These are phyloP conservation scores for Oligia latruncula DNA, from an alignment of 2,888 invertebrate species.

Conservation along the genomic window DNA sequence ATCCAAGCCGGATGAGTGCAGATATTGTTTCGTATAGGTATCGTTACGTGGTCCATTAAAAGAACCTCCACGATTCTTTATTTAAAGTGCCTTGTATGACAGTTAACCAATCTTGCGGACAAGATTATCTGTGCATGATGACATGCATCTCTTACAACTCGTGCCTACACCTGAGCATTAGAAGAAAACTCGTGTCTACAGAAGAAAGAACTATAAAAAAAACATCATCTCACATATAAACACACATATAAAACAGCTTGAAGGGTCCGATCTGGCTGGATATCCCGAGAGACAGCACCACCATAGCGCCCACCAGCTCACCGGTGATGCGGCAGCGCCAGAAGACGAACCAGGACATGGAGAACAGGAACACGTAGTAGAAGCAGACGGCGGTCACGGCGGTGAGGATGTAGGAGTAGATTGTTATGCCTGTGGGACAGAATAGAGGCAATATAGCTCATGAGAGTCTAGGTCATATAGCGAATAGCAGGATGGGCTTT, in stretches of 20 bases:
- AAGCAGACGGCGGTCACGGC: constrained; percentile 50
- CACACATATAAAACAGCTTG: constrained; percentile 68
- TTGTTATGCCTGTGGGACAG: constrained; percentile 62
- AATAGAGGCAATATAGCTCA: neutral
- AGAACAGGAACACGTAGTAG: constrained; percentile 70
- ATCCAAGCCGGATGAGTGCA: too few species aligned
- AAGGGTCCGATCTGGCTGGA: constrained; percentile 67
- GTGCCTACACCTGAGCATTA: neutral
- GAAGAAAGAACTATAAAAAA: neutral
- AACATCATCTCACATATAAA: constrained; percentile 64
- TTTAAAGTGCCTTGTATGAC: too few species aligned
- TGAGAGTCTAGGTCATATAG: too few species aligned
- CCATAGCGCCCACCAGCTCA: constrained; percentile 64
- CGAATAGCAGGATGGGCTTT: neutral
- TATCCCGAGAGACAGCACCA: constrained; percentile 68
- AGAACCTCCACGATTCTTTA: too few species aligned
- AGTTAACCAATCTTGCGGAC: neutral
- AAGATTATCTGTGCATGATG: neutral
- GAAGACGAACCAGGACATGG: constrained; percentile 71
- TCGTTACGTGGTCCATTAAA: too few species aligned
- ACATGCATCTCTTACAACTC: neutral
- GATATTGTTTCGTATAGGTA: neutral
- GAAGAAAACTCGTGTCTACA: neutral
- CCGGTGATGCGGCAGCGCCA: constrained; percentile 61
- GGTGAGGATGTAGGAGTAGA: constrained; percentile 63